Percentiles rank a stretch among this genome's conserved stretches.
Evolutionary conservation across 2,888 invertebrate species (phyloP).

Genomic region (Clistopyga incitator): DNA sequence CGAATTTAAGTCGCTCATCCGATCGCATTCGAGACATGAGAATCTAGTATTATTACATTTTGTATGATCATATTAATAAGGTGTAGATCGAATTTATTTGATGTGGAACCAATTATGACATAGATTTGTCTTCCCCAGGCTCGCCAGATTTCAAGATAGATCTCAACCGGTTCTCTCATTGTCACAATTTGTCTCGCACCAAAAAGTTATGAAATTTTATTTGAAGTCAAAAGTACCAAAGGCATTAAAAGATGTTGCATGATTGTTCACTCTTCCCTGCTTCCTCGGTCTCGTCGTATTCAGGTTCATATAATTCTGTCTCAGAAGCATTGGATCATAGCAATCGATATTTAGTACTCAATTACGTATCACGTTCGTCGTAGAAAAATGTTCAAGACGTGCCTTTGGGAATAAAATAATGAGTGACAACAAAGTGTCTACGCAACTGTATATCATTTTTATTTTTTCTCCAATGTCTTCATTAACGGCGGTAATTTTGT

Average conservation of each 20-base stretch:
- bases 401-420: not conserved
- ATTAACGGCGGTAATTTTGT: constrained; percentile 7
- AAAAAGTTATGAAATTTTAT: too few species aligned
- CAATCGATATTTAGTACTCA: not conserved
- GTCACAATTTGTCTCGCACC: too few species aligned
- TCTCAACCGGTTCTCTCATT: too few species aligned
- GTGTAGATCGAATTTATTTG: too few species aligned
- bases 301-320: not conserved
- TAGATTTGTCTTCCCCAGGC: too few species aligned
- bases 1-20: too few species aligned
- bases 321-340: not conserved
- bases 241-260: not conserved
- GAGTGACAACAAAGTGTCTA: not conserved
- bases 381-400: not conserved
- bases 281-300: not conserved
- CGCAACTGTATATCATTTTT: not conserved
- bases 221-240: too few species aligned
- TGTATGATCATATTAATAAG: too few species aligned
- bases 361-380: not conserved
- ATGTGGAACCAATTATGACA: too few species aligned
- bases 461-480: constrained; percentile 27
- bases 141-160: too few species aligned
- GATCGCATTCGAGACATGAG: too few species aligned
- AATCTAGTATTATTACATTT: too few species aligned
- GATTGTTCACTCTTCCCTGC: not conserved